phyloP scores from a whole-genome alignment of 2,113 vertebrate species.

The Erpornis zantholeuca region DNA sequence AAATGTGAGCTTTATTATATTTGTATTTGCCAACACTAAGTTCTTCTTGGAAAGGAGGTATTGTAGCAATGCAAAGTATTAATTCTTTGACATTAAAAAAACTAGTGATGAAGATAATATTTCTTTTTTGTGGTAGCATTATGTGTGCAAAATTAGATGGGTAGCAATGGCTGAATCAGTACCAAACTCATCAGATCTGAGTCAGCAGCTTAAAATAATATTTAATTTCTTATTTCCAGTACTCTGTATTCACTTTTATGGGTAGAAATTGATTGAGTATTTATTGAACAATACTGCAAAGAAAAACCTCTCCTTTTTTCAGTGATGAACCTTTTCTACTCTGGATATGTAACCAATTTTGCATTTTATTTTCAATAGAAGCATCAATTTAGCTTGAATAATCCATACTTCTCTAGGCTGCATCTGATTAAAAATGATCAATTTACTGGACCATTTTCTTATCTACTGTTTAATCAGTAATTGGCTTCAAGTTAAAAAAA shows the following conservation, averaged over 20 bases:
- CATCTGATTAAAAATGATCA: conserved; percentile 35
- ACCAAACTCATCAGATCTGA: neutral
- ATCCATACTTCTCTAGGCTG: conserved; percentile 60
- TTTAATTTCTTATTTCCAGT: neutral
- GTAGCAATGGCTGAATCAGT: neutral
- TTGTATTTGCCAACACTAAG: neutral
- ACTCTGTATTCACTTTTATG: neutral
- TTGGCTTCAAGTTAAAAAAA: neutral
- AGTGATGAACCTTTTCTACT: neutral
- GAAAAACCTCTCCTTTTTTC: neutral
- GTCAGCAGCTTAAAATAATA: neutral
- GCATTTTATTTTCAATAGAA: conserved; percentile 40
- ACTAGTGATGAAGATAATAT: neutral
- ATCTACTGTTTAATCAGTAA: conserved; percentile 23
- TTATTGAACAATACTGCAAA: neutral
- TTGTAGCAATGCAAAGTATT: neutral
- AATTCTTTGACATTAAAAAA: neutral
- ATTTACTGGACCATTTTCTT: conserved; percentile 11
- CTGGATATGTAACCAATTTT: neutral
- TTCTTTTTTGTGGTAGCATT: neutral
- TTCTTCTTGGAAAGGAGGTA: neutral
- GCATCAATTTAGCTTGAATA: conserved; percentile 78
- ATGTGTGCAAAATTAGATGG: neutral
- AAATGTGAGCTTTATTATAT: neutral
- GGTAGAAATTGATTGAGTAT: neutral